phyloP scores from a whole-genome alignment of 2,113 vertebrate species.

The Mustela lutreola region DNA sequence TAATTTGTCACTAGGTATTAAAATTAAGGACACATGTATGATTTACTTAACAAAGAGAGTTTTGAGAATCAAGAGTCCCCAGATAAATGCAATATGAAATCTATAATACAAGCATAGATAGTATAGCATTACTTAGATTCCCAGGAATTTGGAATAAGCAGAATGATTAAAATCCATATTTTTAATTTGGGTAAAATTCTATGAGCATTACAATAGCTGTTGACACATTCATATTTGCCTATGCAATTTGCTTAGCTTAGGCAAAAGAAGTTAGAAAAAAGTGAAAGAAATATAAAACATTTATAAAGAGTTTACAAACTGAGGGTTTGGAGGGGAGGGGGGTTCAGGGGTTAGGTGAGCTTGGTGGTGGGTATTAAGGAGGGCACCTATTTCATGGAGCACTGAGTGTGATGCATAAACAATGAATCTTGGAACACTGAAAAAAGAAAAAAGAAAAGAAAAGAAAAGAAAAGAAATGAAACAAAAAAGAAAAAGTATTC shows the following conservation, averaged over 20 bases:
- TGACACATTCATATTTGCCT: neutral
- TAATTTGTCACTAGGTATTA: neutral
- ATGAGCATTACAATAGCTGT: neutral
- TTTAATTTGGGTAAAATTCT: neutral
- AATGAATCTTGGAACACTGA: no score
- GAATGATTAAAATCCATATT: neutral
- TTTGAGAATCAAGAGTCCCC: neutral
- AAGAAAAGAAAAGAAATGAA: no score
- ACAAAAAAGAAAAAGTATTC: neutral
- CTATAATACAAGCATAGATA: neutral
- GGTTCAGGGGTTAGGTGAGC: no score
- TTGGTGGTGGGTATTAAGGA: no score
- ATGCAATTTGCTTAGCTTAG: neutral
- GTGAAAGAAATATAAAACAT: neutral
- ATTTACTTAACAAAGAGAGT: neutral
- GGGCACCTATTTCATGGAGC: no score
- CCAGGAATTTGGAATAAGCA: neutral
- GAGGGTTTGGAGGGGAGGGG: no score
- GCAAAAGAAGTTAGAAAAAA: neutral
- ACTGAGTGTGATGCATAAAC: no score
- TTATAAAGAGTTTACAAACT: neutral
- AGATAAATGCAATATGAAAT: neutral
- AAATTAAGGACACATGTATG: neutral
- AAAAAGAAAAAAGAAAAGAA: no score
- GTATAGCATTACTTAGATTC: neutral